Percentiles rank a stretch among this genome's conserved stretches.
phyloP scores from a whole-genome alignment of 2,797 vertebrate genomes.

The Gobionotothen gibberifrons region DNA sequence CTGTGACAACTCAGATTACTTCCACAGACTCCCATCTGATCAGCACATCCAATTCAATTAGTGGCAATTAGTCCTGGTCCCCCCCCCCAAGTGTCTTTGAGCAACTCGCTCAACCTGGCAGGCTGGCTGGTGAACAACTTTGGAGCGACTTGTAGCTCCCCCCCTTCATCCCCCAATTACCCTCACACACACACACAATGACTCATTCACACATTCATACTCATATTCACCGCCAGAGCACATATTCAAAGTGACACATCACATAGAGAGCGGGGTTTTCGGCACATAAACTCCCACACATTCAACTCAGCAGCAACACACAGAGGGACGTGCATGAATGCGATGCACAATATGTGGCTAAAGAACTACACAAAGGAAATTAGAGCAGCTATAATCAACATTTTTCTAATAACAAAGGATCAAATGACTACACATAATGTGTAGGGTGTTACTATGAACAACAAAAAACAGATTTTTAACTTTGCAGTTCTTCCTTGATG shows the following conservation, averaged over 20 bases:
- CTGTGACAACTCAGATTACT: conserved; percentile 88
- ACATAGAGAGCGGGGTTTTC: conserved; percentile 59
- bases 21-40: conserved; percentile 86
- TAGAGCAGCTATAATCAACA: not conserved
- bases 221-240: conserved; percentile 61
- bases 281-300: conserved; percentile 65
- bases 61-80: conserved; percentile 84
- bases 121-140: conserved; percentile 62
- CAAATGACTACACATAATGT: not conserved
- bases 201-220: conserved; percentile 75
- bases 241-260: conserved; percentile 79
- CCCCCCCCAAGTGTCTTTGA: conserved; percentile 24
- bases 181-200: conserved; percentile 58
- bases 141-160: conserved; percentile 58
- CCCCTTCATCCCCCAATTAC: conserved; percentile 62
- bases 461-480: not conserved
- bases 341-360: not conserved
- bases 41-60: conserved; percentile 89
- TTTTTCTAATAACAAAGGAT: not conserved
- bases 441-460: not conserved
- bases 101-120: conserved; percentile 51
- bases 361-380: not conserved
- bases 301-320: conserved; percentile 37
- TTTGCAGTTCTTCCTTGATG: not conserved
- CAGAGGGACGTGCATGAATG: conserved; percentile 9